Percentiles rank a stretch among this genome's conserved stretches.
Conservation (phyloP, 2,797 vertebrate genomes). For the Thamnophis elegans region DNA sequence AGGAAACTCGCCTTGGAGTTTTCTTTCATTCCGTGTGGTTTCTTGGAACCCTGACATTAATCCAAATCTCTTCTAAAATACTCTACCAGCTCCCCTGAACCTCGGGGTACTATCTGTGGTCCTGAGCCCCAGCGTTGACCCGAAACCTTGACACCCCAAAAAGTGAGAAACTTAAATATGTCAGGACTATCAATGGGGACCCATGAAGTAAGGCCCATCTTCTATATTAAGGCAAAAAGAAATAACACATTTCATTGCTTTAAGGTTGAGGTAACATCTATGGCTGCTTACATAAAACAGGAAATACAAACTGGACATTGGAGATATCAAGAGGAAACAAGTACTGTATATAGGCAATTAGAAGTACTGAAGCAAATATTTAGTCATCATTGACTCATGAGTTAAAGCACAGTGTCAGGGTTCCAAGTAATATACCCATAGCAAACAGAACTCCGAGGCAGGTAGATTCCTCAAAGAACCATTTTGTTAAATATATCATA, state of each 20-base stretch:
- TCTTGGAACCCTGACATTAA: too few relatives aligned
- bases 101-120: too few relatives aligned
- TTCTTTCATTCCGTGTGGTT: too few relatives aligned
- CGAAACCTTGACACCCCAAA: neutral
- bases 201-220: neutral
- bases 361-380: slow-evolving; percentile 61
- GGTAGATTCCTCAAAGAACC: too few relatives aligned
- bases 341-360: slow-evolving; percentile 67
- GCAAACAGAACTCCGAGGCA: too few relatives aligned
- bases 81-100: too few relatives aligned
- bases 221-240: neutral
- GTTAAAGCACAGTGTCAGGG: slow-evolving; percentile 36
- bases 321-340: slow-evolving; percentile 65
- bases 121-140: too few relatives aligned
- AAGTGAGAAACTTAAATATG: neutral
- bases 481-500: too few relatives aligned
- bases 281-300: slow-evolving; percentile 47
- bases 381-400: slow-evolving; percentile 74
- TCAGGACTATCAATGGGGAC: neutral
- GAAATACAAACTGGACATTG: slow-evolving; percentile 53
- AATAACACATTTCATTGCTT: neutral
- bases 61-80: too few relatives aligned
- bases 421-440: too few relatives aligned
- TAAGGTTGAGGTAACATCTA: neutral
- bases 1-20: too few relatives aligned